Conservation (phyloP, 2,797 vertebrate species). For the Onychomys torridus region DNA sequence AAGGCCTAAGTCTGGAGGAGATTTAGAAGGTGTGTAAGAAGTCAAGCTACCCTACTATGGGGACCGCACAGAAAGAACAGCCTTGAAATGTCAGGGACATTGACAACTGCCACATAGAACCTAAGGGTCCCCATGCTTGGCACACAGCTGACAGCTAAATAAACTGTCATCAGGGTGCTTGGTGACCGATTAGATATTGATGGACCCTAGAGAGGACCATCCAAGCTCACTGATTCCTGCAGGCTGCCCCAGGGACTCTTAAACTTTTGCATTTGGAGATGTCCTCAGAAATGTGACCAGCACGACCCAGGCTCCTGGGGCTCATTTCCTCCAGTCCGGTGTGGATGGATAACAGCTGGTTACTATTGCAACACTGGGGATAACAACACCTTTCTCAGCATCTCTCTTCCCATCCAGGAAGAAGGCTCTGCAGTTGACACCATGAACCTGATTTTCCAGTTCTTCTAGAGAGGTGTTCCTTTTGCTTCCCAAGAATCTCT, state of each 20-base stretch:
- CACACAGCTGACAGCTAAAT: not conserved
- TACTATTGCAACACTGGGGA: not conserved
- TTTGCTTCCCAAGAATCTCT: not conserved
- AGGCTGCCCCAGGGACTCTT: conserved; percentile 16
- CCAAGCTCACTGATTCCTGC: not conserved
- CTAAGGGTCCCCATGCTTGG: not conserved
- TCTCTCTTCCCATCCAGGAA: not conserved
- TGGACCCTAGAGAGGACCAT: not conserved
- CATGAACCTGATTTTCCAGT: not conserved
- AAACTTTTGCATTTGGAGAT: conserved; percentile 8
- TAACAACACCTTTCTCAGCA: not conserved
- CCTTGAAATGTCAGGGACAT: not conserved
- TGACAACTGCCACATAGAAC: not conserved
- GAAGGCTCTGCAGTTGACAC: not conserved
- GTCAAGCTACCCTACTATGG: too few species aligned
- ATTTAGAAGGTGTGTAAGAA: not conserved
- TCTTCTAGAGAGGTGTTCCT: not conserved
- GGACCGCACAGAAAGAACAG: not conserved
- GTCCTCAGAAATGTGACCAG: not conserved
- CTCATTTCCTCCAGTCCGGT: not conserved
- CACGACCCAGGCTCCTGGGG: not conserved
- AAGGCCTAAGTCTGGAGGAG: not conserved
- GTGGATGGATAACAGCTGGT: conserved; percentile 13
- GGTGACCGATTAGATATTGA: not conserved
- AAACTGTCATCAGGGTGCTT: not conserved